These are phyloP conservation scores for Podarcis lilfordi DNA, from an alignment of 2,797 vertebrate species.

Conservation along the genomic window DNA sequence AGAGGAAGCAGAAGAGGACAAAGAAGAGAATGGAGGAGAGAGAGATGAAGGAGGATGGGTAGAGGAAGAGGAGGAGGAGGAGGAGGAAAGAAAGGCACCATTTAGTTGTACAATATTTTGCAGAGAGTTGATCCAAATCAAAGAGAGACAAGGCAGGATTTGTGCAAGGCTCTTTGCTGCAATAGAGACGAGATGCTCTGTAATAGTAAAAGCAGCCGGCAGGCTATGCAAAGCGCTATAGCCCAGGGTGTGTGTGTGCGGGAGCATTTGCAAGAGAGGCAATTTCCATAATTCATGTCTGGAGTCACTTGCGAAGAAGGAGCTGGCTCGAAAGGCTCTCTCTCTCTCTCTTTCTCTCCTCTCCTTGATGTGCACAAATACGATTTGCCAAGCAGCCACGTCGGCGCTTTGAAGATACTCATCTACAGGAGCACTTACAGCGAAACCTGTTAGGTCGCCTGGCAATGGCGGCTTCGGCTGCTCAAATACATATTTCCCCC, in stretches of 20 bases:
- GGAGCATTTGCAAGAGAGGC: background rate
- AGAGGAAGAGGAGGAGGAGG: background rate
- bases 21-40: too few species aligned
- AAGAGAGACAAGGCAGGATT: background rate
- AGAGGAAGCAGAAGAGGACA: too few species aligned
- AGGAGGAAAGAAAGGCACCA: background rate
- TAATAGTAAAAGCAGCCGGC: background rate
- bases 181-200: fast-evolving
- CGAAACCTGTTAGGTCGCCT: background rate
- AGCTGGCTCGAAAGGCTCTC: background rate
- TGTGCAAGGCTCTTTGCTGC: background rate
- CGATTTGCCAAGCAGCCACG: background rate
- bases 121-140: background rate
- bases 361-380: background rate
- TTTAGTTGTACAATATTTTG: background rate
- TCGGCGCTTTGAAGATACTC: background rate
- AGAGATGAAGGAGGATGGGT: background rate
- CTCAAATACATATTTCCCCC: background rate
- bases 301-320: background rate
- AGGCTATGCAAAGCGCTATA: background rate
- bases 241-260: too few species aligned
- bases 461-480: background rate
- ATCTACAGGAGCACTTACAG: background rate
- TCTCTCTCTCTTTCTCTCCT: background rate
- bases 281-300: background rate